Evolutionary conservation across 2,797 vertebrate genomes (phyloP).

Genomic region (Acrossocheilus wenchowensis): DNA sequence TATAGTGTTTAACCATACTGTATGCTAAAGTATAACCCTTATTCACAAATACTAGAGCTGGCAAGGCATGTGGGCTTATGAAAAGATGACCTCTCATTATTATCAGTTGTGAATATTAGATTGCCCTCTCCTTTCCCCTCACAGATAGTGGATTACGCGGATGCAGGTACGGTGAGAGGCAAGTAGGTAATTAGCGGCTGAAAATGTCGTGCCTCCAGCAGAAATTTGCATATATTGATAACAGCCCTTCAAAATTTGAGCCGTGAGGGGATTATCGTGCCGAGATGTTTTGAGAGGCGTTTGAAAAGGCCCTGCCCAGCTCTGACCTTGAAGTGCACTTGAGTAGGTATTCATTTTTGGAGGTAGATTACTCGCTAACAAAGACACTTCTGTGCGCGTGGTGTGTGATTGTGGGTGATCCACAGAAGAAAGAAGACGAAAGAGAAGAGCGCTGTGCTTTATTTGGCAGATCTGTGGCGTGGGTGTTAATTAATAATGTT

Average conservation of each 20-base stretch:
- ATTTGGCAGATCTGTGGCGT: constrained; percentile 58
- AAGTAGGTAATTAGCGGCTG: constrained; percentile 69
- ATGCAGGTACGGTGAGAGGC: constrained; percentile 62
- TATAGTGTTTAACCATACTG: background rate
- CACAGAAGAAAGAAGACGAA: constrained; percentile 31
- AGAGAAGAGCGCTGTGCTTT: constrained; percentile 48
- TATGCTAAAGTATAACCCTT: background rate
- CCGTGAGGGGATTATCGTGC: constrained; percentile 62
- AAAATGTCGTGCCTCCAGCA: constrained; percentile 64
- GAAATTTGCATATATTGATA: constrained; percentile 64
- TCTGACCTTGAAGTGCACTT: constrained; percentile 63
- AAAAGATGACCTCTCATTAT: constrained; percentile 30
- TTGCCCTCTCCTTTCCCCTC: constrained; percentile 43
- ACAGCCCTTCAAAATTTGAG: constrained; percentile 65
- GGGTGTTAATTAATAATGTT: constrained; percentile 65
- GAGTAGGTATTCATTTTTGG: constrained; percentile 46
- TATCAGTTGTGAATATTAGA: constrained; percentile 26
- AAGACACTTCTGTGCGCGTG: constrained; percentile 30
- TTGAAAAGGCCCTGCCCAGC: constrained; percentile 57
- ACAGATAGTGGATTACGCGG: constrained; percentile 52
- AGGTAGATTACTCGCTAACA: constrained; percentile 38
- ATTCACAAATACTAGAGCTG: background rate
- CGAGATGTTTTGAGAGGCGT: constrained; percentile 64
- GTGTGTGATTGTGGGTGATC: constrained; percentile 43
- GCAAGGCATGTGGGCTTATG: constrained; percentile 4